Base-by-base conservation (phyloP, 2,113 vertebrate genomes). In the Tapirus terrestris region DNA sequence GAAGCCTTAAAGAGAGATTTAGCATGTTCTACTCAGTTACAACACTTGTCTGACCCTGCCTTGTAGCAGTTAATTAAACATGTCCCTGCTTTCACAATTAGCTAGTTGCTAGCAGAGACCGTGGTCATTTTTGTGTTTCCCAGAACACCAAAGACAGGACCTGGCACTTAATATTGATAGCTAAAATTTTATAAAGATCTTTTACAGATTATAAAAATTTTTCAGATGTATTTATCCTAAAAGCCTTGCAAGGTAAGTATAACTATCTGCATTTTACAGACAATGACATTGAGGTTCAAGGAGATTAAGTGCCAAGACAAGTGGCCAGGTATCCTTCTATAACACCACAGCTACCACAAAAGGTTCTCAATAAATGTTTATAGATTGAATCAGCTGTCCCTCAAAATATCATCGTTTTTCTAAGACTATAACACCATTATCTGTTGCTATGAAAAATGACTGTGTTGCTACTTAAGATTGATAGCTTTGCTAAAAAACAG, bases 31-130 rank as follows among this genome's bases (percentile, higher is more conserved):
- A 96, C 39, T 94, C 83, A 82, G 92, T 80, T 94, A 96, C 93
- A 97, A 93, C 43, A 90, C 17, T 70, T 92, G 61, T 91, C 89
- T 95, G 92, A 95, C 89, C 58, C 75, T 94, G 53, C 45, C 92
- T 80, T 95, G 3, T 73, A 92, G 97, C 39, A 85, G 75, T 92
- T 92, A 96, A 96, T 94, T 96, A 97, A 96, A 83, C 70, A 70
- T 87, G 95, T 86, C 90, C 90, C 90, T 96, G 87, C 83, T 97
- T 97, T 92, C 53, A 96, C 73, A 97, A 93, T 89, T 89, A 92
- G 82, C 77, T 90, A 96, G 87, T 51, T 96, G 96, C 88, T 93
- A 75, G 43, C 63, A 95, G 43, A 97, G 79, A 51, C 63, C 83
- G 70, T 94, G 85, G 89, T 94, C 83, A 95, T 92, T 97, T 94